Evolutionary conservation across 2,797 vertebrate species (phyloP), one percentile per base, ranked within the genome.

Genomic region (Danio tinwini): DNA sequence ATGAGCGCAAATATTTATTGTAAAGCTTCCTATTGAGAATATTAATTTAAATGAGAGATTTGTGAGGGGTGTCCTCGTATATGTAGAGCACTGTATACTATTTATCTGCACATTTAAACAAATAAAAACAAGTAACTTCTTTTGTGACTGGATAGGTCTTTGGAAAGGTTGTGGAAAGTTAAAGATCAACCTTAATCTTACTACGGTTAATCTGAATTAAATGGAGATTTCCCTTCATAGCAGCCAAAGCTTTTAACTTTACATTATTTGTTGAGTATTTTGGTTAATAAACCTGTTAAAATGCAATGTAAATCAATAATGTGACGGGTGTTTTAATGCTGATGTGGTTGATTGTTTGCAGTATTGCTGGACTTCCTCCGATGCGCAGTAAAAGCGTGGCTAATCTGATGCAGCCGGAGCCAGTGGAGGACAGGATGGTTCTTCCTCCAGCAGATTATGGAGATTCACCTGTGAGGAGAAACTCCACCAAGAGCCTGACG

Each of bases 391-490:
- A 95, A 9, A 99, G 97, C 13, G 95, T 97, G 3, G 94, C 95
- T 84, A 95, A 98, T 87, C 91, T 99, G n/a, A 89, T 90, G 85
- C 93, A 93, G 77, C 92, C 92, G 85, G 92, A 94, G 87, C 86
- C 93, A 0, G 96, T 98, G 76, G 96, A 95, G 0, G 92, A 94
- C 1, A 91, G 88, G 0, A 94, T 98, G 84, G 90, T 94, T 74
- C 95, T 98, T 49, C 98, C 98, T 0, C 95, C 95, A 0, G 93
- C 96, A 0, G 97, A 99, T 88, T 99, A 99, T 85, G 58, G 88
- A 14, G 88, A 94, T 67, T 67, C 81, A 17, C 50, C 86, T 10
- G 4, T 1, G 86, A 91, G 72, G 6, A 83, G 80, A 45, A 74
- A 77, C 3, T 84, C 85, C 56, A 89, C 68, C 68, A 81, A 76